A percentile compares a stretch with the other conserved stretches of the same genome.
Evolutionary conservation across 1,140 invertebrate genomes (phyloP).

Genomic region (Thaumatotibia leucotreta): DNA sequence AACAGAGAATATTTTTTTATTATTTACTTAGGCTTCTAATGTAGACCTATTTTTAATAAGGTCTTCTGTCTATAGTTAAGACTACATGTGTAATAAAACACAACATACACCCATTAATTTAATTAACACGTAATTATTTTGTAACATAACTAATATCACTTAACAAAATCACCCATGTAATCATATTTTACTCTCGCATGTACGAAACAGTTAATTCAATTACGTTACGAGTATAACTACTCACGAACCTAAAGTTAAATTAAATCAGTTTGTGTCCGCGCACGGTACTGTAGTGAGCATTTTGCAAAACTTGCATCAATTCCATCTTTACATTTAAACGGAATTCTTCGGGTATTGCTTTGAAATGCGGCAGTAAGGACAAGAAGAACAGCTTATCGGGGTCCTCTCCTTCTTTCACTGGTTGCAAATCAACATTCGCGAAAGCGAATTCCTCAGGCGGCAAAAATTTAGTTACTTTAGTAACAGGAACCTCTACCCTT

Average conservation of each 20-base stretch:
- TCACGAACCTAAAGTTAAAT: conserved; percentile 12
- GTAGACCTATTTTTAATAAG: too few species aligned
- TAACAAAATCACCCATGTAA: neutral
- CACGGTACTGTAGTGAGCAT: conserved; percentile 40
- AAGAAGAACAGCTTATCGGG: conserved; percentile 60
- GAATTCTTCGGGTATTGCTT: conserved; percentile 53
- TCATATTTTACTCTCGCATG: neutral
- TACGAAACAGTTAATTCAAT: conserved; percentile 7
- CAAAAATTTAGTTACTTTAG: conserved; percentile 24
- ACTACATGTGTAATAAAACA: neutral
- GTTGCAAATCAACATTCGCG: conserved; percentile 46
- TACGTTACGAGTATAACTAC: too few species aligned
- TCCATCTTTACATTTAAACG: conserved; percentile 63
- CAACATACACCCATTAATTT: neutral
- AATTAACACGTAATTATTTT: conserved; percentile 2
- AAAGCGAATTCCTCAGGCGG: conserved; percentile 50
- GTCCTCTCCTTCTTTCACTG: conserved; percentile 42
- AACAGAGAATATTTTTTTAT: too few species aligned
- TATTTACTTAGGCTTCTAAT: too few species aligned
- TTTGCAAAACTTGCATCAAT: conserved; percentile 61
- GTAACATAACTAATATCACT: conserved; percentile 11
- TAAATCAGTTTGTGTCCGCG: conserved; percentile 42
- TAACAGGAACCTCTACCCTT: conserved; percentile 9
- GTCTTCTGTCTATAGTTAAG: too few species aligned
- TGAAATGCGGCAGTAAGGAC: conserved; percentile 59